Evolutionary conservation across 2,113 vertebrate genomes (phyloP).

Genomic region (Phalacrocorax aristotelis): DNA sequence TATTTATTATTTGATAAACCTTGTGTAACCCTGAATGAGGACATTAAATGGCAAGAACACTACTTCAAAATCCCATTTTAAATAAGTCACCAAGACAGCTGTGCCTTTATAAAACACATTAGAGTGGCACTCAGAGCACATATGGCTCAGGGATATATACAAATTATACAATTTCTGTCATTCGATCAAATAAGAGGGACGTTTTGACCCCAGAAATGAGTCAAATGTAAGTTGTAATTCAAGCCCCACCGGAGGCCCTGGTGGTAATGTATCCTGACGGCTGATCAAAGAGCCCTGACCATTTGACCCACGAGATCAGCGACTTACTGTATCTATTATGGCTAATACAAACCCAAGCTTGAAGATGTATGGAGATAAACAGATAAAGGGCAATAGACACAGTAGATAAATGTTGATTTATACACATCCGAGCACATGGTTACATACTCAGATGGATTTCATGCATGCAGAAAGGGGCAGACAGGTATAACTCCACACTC

Average conservation of each 20-base stretch:
- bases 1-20: slow-evolving; percentile 79
- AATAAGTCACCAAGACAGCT: slow-evolving; percentile 85
- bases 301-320: slow-evolving; percentile 81
- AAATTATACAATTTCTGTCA: slow-evolving; percentile 91
- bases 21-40: slow-evolving; percentile 79
- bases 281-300: slow-evolving; percentile 85
- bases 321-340: slow-evolving; percentile 73
- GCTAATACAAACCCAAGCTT: slow-evolving; percentile 39
- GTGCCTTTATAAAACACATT: slow-evolving; percentile 85
- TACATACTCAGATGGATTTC: not conserved
- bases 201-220: slow-evolving; percentile 83
- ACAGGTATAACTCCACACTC: not conserved
- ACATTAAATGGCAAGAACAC: slow-evolving; percentile 77
- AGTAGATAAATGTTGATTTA: slow-evolving; percentile 46
- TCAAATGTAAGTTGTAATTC: slow-evolving; percentile 87
- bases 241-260: slow-evolving; percentile 80
- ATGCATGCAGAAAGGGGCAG: not conserved
- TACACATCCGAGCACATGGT: not conserved
- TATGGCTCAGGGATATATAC: slow-evolving; percentile 87
- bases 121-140: slow-evolving; percentile 83
- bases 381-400: slow-evolving; percentile 26
- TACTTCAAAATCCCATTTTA: slow-evolving; percentile 83
- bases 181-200: slow-evolving; percentile 87
- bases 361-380: slow-evolving; percentile 6
- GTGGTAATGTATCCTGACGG: slow-evolving; percentile 84